A percentile compares a stretch with the other conserved stretches of the same genome.
Evolutionary conservation across 2,113 vertebrate genomes (phyloP).

Genomic region (Tyto alba): DNA sequence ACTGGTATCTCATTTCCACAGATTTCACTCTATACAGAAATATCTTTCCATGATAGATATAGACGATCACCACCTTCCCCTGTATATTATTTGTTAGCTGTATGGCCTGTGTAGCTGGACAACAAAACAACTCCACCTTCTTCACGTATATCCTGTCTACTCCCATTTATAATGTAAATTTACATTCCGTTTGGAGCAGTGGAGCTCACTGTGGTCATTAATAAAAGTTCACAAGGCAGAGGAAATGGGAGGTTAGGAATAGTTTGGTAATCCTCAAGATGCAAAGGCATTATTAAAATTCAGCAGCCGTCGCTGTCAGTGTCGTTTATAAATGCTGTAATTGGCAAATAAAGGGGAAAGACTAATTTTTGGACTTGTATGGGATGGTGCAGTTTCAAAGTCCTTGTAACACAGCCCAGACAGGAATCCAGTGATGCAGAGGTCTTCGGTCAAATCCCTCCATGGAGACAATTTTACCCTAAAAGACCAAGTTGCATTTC

Average conservation of each 20-base stretch:
- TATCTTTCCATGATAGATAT: neutral
- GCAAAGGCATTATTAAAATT: neutral
- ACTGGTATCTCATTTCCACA: neutral
- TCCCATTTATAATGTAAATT: neutral
- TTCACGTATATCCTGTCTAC: fast-evolving
- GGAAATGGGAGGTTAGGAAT: neutral
- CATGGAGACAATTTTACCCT: neutral
- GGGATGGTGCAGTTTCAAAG: neutral
- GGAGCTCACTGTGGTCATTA: neutral
- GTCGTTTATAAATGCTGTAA: neutral
- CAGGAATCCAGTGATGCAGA: neutral
- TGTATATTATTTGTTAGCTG: neutral
- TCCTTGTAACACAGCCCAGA: neutral
- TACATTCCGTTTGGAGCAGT: neutral
- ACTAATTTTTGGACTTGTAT: neutral
- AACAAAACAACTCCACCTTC: neutral
- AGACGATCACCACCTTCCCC: neutral
- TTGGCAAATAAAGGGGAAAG: neutral
- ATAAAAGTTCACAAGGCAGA: neutral
- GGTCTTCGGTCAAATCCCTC: neutral
- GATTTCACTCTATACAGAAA: neutral
- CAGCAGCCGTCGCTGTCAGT: neutral
- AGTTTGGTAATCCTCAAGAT: neutral
- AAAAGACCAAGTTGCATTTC: neutral
- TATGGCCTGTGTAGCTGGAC: neutral